phyloP scores from a whole-genome alignment of 2,888 invertebrate genomes.

The Drepanosiphum platanoidis region DNA sequence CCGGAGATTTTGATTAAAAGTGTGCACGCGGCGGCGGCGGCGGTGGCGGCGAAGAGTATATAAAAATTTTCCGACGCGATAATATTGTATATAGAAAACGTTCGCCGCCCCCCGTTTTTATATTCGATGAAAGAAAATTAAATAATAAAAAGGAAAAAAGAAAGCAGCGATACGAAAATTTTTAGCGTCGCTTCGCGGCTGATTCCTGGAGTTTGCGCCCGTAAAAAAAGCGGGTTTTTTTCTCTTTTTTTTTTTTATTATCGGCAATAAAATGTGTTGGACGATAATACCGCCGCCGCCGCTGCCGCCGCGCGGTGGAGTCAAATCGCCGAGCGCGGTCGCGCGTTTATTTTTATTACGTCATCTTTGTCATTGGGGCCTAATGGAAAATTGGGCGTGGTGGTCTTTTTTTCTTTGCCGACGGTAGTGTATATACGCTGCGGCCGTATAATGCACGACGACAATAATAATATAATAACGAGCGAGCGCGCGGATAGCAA shows the following conservation, averaged over 20 bases:
- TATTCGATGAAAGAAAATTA: slow-evolving; percentile 53
- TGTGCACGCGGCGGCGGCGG: no score
- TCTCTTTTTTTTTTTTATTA: slow-evolving; percentile 34
- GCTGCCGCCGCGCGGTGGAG: no score
- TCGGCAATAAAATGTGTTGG: slow-evolving; percentile 57
- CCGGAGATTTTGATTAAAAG: slow-evolving; percentile 58
- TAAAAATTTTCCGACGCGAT: slow-evolving; percentile 9
- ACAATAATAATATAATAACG: slow-evolving; percentile 39
- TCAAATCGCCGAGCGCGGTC: slow-evolving; percentile 50
- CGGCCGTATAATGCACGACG: slow-evolving; percentile 22
- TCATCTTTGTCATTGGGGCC: slow-evolving; percentile 60
- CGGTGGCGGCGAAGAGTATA: background rate
- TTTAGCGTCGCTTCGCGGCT: background rate
- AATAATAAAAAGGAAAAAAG: slow-evolving; percentile 48
- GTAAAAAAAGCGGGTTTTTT: slow-evolving; percentile 19
- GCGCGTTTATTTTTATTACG: slow-evolving; percentile 60
- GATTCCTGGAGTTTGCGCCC: slow-evolving; percentile 29
- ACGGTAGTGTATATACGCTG: no score
- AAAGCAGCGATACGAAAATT: slow-evolving; percentile 40
- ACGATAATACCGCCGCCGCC: slow-evolving; percentile 28
- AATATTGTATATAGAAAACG: background rate
- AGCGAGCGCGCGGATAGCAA: background rate
- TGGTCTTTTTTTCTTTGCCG: slow-evolving; percentile 21
- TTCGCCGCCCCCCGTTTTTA: slow-evolving; percentile 20
- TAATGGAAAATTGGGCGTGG: slow-evolving; percentile 61